Base-by-base conservation (phyloP, 2,888 invertebrate species). In the Caenorhabditis macrosperma region DNA sequence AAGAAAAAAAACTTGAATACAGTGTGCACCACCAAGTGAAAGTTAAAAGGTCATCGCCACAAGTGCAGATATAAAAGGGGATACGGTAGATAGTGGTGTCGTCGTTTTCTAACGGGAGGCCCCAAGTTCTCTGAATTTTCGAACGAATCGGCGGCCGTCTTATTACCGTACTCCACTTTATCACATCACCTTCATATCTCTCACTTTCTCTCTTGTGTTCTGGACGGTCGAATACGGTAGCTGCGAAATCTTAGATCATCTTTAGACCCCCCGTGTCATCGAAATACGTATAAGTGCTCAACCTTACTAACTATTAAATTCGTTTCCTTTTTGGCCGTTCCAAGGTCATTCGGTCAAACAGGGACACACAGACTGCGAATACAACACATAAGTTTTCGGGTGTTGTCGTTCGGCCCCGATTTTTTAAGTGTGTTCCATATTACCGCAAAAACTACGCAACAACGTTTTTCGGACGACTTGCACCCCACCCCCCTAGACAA, bases 351-450 rank as follows among this genome's bases (percentile, higher is more conserved):
- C 64, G 50, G 64, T 74, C 59, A 66, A 44, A 48, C 74, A 66
- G 59, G 30, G 41, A 44, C 60, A 60, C 44, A 41, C 67, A 50
- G 28, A 57, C 52, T n/a, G n/a, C n/a, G n/a, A 67, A 54, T 20
- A 20, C 44, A 63, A 7, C 61, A 48, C 61, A 63, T 63, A 75
- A 60, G 59, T 60, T 69, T 64, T 77, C 57, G 54, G 50, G 24
- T 57, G 50, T 28, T 52, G 68, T 77, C 55, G 63, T 68, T 69
- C 77, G 77, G 55, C 77, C 77, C 69, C 76, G 68, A 77, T 68
- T 75, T 75, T 75, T 75, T 67, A 75, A 75, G 75, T 75, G 75
- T 60, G 75, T 75, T 75, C 75, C 67, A 75, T 75, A 75, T 75
- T 75, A 75, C 75, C 75, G 67, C 75, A 75, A 74, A 66, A 74